Evolutionary conservation across 2,113 vertebrate genomes (phyloP).

Genomic region (Daubentonia madagascariensis): DNA sequence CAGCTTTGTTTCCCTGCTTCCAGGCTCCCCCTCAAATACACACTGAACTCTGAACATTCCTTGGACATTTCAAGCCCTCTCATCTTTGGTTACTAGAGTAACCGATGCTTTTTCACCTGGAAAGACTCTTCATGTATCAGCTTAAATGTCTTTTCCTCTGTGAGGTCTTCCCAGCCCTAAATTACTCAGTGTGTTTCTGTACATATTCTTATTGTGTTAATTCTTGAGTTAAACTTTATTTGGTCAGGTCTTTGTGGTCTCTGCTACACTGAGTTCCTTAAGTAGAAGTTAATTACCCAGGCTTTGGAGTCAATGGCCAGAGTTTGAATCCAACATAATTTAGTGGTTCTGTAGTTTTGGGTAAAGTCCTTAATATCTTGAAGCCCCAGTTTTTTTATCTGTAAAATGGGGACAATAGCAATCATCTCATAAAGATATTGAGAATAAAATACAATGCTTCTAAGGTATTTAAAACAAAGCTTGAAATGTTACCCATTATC

Average conservation of each 20-base stretch:
- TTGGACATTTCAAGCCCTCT: neutral
- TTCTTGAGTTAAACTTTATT: neutral
- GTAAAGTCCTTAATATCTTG: neutral
- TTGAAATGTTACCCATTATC: neutral
- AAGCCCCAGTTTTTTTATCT: neutral
- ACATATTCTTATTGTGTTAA: neutral
- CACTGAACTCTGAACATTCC: neutral
- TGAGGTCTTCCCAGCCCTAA: neutral
- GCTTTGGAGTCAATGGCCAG: neutral
- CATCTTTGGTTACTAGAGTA: neutral
- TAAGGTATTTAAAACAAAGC: neutral
- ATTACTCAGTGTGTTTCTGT: neutral
- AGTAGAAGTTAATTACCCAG: neutral
- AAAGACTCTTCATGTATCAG: neutral
- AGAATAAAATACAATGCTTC: neutral
- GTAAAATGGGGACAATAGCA: neutral
- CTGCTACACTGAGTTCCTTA: neutral
- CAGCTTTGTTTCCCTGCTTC: neutral
- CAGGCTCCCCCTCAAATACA: neutral
- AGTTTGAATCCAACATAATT: neutral
- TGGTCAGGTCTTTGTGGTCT: neutral
- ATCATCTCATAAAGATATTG: neutral
- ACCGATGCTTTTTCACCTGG: neutral
- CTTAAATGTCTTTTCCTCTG: neutral
- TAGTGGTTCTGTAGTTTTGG: neutral